Evolutionary conservation across 2,113 vertebrate genomes (phyloP), one percentile per base, ranked within the genome.

Genomic region (Rhynchomys soricoides): DNA sequence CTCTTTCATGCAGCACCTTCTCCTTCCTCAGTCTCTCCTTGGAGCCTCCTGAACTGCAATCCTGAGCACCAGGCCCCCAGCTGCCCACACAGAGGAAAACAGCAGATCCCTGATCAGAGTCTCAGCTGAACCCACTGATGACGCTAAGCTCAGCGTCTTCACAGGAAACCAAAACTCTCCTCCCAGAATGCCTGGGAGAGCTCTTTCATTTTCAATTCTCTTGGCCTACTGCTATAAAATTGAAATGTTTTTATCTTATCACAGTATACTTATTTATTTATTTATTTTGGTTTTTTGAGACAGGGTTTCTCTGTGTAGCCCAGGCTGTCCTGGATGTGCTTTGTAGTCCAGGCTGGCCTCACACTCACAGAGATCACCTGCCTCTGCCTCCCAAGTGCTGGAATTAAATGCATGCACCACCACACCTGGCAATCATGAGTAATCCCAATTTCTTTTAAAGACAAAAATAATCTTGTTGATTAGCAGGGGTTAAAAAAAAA

Each of bases 391-490:
- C 31, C 66, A 34, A 68, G 66, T 68, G 31, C 31, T 34, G 66
- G 31, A 31, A 68, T 68, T 68, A 68, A 34, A 68, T 31, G 66
- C 66, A 34, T 68, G 66, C 31, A 68, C 66, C 31, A 68, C 66
- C 31, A 68, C 31, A 68, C 66, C 66, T 13, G 5, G 31, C 31
- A 34, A 68, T 68, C 66, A 34, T 31, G 31, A 68, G 66, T 13
- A 68, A 68, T 68, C 66, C 90, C 21, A 31, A 73, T 78, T 91
- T 77, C 43, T 90, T 92, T 79, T 86, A 95, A 92, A 83, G 21
- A 17, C 50, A 93, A 94, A 95, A 40, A 89, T 26, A 78, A 92
- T 82, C 59, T 95, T 91, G 66, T 55, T 94, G 22, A 59, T 7
- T 81, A 89, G 95, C 90, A 55, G 40, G 85, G 3, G 26, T 6